Conservation (phyloP, 2,888 invertebrate species). For the Choreutis nemorana region DNA sequence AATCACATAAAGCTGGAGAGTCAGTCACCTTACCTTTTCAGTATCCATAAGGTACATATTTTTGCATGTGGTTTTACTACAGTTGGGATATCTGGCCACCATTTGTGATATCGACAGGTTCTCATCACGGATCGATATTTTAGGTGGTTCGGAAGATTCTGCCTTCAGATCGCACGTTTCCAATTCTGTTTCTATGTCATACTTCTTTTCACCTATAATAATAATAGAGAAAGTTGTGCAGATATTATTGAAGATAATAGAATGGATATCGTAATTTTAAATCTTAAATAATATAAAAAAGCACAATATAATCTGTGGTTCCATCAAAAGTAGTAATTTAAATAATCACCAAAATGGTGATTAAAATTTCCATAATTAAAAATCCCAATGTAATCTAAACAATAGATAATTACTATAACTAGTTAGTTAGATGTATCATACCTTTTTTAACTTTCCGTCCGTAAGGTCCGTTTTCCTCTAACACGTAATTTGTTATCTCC, state of each 20-base stretch:
- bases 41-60: constrained; percentile 79
- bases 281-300: background rate
- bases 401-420: too few relatives aligned
- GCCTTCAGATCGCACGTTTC: constrained; percentile 69
- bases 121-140: constrained; percentile 73
- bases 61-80: constrained; percentile 71
- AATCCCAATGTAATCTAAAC: background rate
- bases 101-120: constrained; percentile 73
- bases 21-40: constrained; percentile 55
- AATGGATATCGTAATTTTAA: constrained; percentile 6
- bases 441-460: constrained; percentile 72
- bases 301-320: too few relatives aligned
- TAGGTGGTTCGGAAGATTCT: constrained; percentile 63
- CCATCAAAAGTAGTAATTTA: too few relatives aligned
- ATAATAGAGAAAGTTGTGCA: constrained; percentile 3
- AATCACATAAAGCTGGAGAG: background rate
- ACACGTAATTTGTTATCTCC: constrained; percentile 61
- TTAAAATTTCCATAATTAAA: too few relatives aligned
- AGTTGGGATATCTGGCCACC: constrained; percentile 71
- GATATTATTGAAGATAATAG: constrained; percentile 12
- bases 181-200: constrained; percentile 69
- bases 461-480: constrained; percentile 63
- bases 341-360: too few relatives aligned
- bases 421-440: too few relatives aligned
- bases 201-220: constrained; percentile 40